A percentile compares a stretch with the other conserved stretches of the same genome.
phyloP scores from a whole-genome alignment of 2,888 invertebrate genomes.

The Dendrolimus pini region DNA sequence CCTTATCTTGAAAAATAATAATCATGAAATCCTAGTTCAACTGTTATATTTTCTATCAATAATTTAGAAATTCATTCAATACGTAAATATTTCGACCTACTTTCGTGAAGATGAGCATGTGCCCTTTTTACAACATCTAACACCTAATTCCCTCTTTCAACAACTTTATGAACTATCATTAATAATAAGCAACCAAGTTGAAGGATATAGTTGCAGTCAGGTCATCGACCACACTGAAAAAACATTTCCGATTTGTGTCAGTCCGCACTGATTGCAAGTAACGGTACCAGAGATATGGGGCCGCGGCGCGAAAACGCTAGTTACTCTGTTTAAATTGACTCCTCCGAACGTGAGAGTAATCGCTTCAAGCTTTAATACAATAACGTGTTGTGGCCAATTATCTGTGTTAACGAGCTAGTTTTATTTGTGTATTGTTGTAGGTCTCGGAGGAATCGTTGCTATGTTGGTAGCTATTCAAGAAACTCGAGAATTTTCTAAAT shows the following conservation, averaged over 20 bases:
- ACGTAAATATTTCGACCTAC: too few relatives aligned
- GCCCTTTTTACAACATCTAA: background rate
- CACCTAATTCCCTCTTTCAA: background rate
- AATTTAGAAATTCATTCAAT: too few relatives aligned
- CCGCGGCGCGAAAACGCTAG: constrained; percentile 33
- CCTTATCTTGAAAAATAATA: too few relatives aligned
- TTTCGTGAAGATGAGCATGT: background rate
- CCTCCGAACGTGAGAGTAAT: background rate
- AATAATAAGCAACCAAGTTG: constrained; percentile 8
- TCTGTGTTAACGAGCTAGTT: constrained; percentile 17
- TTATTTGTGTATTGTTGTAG: constrained; percentile 8
- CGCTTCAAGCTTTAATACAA: constrained; percentile 1
- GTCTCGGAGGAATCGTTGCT: background rate
- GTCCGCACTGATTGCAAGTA: constrained; percentile 37
- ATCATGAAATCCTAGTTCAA: too few relatives aligned
- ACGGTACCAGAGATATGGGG: constrained; percentile 35
- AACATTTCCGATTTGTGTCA: constrained; percentile 5
- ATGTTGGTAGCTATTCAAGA: too few relatives aligned
- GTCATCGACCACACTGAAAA: constrained; percentile 35
- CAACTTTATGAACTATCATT: background rate
- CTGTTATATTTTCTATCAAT: too few relatives aligned
- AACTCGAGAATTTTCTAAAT: too few relatives aligned
- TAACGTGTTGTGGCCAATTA: background rate
- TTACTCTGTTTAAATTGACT: constrained; percentile 9
- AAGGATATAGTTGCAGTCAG: constrained; percentile 17